Evolutionary conservation across 2,113 vertebrate genomes (phyloP).

Genomic region (Acanthisitta chloris): DNA sequence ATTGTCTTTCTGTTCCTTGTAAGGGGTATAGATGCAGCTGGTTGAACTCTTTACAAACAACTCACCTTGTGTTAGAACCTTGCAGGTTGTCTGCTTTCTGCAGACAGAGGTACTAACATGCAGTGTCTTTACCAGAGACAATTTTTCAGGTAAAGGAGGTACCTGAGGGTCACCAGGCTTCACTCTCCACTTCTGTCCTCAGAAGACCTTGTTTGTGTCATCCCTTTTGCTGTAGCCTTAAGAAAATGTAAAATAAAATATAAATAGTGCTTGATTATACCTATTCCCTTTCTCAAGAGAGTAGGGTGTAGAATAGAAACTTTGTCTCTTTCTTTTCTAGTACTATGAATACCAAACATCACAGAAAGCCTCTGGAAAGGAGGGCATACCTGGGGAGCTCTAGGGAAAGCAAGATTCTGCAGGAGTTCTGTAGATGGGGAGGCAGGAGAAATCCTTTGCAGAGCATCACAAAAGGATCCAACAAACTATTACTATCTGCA

Average conservation of each 20-base stretch:
- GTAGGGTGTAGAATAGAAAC: neutral
- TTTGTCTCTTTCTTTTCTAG: neutral
- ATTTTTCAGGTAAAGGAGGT: neutral
- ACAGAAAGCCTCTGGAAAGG: neutral
- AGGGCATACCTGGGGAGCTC: neutral
- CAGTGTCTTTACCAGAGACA: neutral
- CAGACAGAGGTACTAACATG: neutral
- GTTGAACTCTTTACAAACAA: neutral
- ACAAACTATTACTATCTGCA: neutral
- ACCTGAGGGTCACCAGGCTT: neutral
- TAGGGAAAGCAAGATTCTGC: neutral
- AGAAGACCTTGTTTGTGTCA: neutral
- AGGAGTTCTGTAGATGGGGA: neutral
- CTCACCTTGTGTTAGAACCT: neutral
- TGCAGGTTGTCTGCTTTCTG: neutral
- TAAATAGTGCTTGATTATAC: neutral
- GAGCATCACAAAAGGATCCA: neutral
- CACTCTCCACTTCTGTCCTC: neutral
- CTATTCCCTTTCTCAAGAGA: neutral
- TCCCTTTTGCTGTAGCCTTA: neutral
- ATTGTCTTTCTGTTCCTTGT: neutral
- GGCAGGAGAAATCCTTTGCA: neutral
- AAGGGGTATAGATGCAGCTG: neutral
- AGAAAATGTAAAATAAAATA: neutral
- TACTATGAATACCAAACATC: neutral